Base-by-base conservation (phyloP, 1,140 invertebrate genomes). In the Asbolus verrucosus region DNA sequence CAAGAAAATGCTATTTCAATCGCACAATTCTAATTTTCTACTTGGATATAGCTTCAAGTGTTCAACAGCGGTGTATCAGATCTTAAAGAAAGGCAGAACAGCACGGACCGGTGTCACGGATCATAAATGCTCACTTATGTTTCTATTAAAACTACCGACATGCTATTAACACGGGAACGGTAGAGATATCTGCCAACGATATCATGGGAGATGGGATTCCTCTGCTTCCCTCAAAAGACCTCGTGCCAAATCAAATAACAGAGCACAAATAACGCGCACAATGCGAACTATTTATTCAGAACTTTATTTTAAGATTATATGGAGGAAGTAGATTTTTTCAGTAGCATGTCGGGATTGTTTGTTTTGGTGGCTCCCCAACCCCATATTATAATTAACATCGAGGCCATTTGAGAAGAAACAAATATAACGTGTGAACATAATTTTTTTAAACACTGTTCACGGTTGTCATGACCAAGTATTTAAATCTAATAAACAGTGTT, bases 91-190 rank as follows among this genome's bases (percentile, higher is more conserved):
- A 36, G 11, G 43, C 36, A 59, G 31, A 72, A 73, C 46, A 67
- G 39, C 33, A 62, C 21, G 71, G 72, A 80, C 80, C 80, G 80
- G 79, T 79, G 80, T 80, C 74, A 77, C 79, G 80, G 66, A 70
- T 72, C 78, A 81, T 81, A 81, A 81, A 79, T 78, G 72, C 79
- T 80, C 75, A 79, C 80, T 79, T 81, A 81, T 80, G 80, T 80
- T 81, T 81, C 79, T 79, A 80, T 81, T 81, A 81, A 79, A 76
- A 77, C 67, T 60, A 77, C 74, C 75, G 75, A 74, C 74, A 67
- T 75, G 70, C 70, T 63, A 75, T 78, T 75, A 79, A 76, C 71
- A 76, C 76, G 70, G 65, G 61, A 67, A 68, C 50, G 54, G 36
- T 30, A 69, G 33, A 68, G 69, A 41, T 73, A 76, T 76, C 73